Evolutionary conservation across 2,113 vertebrate genomes (phyloP).

Genomic region (Myiozetetes cayanensis): DNA sequence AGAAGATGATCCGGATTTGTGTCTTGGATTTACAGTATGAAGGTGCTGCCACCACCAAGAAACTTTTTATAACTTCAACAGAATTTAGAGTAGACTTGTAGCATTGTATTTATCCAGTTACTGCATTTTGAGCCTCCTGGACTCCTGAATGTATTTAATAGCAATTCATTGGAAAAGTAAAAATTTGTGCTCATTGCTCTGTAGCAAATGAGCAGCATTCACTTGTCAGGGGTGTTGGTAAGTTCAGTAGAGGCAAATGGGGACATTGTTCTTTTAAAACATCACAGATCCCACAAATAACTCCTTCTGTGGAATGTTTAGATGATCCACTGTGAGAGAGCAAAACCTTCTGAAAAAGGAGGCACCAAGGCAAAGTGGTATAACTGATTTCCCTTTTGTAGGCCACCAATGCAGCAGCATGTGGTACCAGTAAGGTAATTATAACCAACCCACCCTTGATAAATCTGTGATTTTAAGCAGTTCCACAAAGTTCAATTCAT

Average conservation of each 20-base stretch:
- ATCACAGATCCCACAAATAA: background rate
- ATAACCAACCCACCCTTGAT: background rate
- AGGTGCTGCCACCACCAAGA: background rate
- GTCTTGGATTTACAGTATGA: background rate
- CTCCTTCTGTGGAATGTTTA: background rate
- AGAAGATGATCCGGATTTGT: background rate
- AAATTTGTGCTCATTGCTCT: background rate
- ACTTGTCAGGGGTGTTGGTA: background rate
- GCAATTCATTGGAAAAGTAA: background rate
- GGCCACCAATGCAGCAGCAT: background rate
- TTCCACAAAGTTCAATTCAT: background rate
- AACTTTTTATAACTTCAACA: background rate
- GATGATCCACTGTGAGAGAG: background rate
- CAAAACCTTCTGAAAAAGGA: background rate
- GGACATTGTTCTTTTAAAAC: background rate
- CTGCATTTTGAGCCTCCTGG: background rate
- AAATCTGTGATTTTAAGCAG: background rate
- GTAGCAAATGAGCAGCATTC: background rate
- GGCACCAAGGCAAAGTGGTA: background rate
- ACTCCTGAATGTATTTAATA: background rate
- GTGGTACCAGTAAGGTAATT: background rate
- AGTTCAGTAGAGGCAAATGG: background rate
- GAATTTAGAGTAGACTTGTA: background rate
- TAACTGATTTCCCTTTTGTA: background rate
- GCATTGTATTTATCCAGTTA: background rate